Percentiles rank a stretch among this genome's conserved stretches.
Conservation (phyloP, 2,888 invertebrate species). For the Volucella inanis region DNA sequence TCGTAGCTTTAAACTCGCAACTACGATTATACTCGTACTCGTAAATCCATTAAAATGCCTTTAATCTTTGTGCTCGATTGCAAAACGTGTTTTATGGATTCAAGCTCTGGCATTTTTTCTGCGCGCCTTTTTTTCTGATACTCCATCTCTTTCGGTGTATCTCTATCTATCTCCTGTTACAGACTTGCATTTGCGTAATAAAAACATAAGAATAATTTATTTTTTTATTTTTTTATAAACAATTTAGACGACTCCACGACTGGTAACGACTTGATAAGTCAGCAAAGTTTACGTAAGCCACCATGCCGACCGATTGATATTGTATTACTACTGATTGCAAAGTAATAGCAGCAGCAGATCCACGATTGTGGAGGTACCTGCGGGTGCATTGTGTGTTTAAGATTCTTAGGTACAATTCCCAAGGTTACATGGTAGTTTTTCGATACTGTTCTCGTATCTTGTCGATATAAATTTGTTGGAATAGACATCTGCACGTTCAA, state of each 20-base stretch:
- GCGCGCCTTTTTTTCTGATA: not conserved
- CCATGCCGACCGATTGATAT: conserved; percentile 64
- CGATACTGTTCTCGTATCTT: conserved; percentile 1
- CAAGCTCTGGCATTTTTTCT: conserved; percentile 7
- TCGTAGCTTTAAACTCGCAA: not conserved
- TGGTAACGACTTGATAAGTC: conserved; percentile 30
- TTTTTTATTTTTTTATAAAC: not conserved
- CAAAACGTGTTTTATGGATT: conserved; percentile 49
- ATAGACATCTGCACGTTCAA: conserved; percentile 65
- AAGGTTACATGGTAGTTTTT: conserved; percentile 53
- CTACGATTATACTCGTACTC: not conserved
- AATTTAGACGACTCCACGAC: conserved; percentile 22
- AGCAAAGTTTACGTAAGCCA: conserved; percentile 51
- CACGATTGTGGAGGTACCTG: conserved; percentile 67
- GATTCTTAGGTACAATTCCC: conserved; percentile 47
- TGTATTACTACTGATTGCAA: conserved; percentile 1
- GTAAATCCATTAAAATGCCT: conserved; percentile 55
- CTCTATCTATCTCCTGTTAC: conserved; percentile 3
- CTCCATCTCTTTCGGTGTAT: not conserved
- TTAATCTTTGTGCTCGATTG: conserved; percentile 47
- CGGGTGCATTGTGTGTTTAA: conserved; percentile 65
- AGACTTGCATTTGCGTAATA: conserved; percentile 1
- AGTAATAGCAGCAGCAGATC: conserved; percentile 18
- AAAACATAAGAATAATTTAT: conserved; percentile 8
- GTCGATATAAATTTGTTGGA: conserved; percentile 18